Evolutionary conservation across 92 coral and sea anemone genomes (phyloP), one percentile per base, ranked within the genome.

Genomic region (Montipora capitata): DNA sequence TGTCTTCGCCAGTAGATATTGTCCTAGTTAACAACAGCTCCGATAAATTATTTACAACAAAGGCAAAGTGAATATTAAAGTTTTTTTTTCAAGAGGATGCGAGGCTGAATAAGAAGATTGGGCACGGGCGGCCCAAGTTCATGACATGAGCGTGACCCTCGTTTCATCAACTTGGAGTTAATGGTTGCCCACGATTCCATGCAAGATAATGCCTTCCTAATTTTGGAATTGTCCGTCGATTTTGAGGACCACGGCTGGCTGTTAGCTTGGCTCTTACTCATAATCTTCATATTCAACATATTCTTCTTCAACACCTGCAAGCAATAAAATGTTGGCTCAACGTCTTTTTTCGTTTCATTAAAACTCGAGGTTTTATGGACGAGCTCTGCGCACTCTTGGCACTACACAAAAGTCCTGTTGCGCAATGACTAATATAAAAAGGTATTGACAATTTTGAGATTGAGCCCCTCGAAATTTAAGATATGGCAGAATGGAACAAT

Each of bases 281-380:
- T 94, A 94, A 35, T 91, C 97, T 68, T 92, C 99, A 71, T 89
- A 95, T 74, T 95, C 98, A 14, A 83, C 94, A 61, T 94, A 97
- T 3, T 95, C 99, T 59, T 92, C 98, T 70, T 90, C 96, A 13
- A 85, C 79, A 66, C 93, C 98, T 96, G 49, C 62, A 85, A 90
- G 43, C 16, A 76, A 65, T 18, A 80, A 27, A 57, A 77, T 58
- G 6, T 7, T 14, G 41, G 13, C 2, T 3, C 59, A 45, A 45
- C 5, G 51, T 5, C 51, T 45, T 8, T 5, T 45, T 45, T 45
- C 51, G 9, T 45, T 45, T 45, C 51, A 45, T 8, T 45, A 45
- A 45, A 45, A 45, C 51, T 45, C 1, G 35, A 27, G 35, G 35
- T 27, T 27, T 27, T 27, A 27, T 27, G 35, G 35, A 48, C 52